Evolutionary conservation across 2,888 invertebrate species (phyloP).

Genomic region (Aphidius colemani): DNA sequence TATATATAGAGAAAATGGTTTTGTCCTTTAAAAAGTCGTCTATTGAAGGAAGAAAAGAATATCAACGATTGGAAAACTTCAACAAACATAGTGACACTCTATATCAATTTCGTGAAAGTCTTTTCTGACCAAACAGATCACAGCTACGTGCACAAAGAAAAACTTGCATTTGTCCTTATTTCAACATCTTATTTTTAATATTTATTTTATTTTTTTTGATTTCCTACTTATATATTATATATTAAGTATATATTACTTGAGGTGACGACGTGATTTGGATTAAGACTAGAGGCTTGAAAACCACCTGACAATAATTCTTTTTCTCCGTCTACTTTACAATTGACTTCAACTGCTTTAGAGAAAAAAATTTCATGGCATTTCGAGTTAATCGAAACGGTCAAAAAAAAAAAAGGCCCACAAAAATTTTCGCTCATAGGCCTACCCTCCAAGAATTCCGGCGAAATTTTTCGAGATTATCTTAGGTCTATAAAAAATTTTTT

Average conservation of each 20-base stretch:
- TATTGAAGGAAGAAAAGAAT: slow-evolving; percentile 5
- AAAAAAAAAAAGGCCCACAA: too few relatives aligned
- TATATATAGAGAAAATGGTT: background rate
- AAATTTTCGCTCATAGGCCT: too few relatives aligned
- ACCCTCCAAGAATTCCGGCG: too few relatives aligned
- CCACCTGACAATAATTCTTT: background rate
- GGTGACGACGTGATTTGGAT: slow-evolving; percentile 17
- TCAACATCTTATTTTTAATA: background rate
- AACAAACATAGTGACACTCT: slow-evolving; percentile 10
- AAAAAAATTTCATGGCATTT: too few relatives aligned
- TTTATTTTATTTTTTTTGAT: too few relatives aligned
- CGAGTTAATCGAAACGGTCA: too few relatives aligned
- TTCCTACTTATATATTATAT: too few relatives aligned
- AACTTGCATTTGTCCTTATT: background rate
- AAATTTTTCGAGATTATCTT: too few relatives aligned
- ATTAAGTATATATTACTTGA: too few relatives aligned
- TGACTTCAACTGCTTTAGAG: too few relatives aligned
- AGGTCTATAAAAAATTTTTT: too few relatives aligned
- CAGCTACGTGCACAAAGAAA: slow-evolving; percentile 16
- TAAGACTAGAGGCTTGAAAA: background rate
- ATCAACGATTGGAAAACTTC: slow-evolving; percentile 4
- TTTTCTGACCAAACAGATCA: slow-evolving; percentile 18
- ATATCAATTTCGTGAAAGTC: slow-evolving; percentile 1
- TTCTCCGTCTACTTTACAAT: too few relatives aligned
- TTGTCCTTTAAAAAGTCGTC: background rate